Evolutionary conservation across 2,888 invertebrate genomes (phyloP).

Genomic region (Nasonovia ribisnigri): DNA sequence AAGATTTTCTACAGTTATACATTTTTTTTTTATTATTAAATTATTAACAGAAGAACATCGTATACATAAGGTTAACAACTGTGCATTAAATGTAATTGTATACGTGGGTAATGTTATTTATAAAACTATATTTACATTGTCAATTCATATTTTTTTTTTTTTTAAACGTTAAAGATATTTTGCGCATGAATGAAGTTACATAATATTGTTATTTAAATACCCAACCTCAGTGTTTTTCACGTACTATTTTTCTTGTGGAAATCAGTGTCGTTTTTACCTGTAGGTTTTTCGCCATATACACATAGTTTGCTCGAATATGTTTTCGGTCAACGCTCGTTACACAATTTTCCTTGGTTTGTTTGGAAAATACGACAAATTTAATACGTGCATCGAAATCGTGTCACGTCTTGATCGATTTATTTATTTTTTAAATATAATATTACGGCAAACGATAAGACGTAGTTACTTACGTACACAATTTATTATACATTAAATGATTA

Average conservation of each 20-base stretch:
- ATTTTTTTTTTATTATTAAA: neutral
- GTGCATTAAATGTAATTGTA: conserved; percentile 10
- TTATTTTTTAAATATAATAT: neutral
- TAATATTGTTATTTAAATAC: neutral
- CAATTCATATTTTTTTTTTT: neutral
- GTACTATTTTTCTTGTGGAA: neutral
- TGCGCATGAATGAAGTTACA: neutral
- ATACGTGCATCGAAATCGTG: neutral
- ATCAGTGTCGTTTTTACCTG: neutral
- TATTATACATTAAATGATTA: neutral
- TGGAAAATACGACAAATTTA: neutral
- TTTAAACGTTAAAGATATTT: neutral
- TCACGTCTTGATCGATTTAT: neutral
- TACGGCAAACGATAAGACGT: neutral
- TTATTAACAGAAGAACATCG: neutral
- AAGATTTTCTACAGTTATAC: neutral
- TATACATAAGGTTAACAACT: neutral
- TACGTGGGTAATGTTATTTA: neutral
- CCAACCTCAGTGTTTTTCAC: neutral
- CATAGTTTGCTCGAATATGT: neutral
- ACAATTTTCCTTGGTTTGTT: neutral
- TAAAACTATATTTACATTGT: neutral
- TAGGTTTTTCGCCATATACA: neutral
- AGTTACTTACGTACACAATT: neutral
- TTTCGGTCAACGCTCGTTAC: neutral